Evolutionary conservation across 30 jellyfish, hydroid and myxozoan genomes (phyloP), one percentile per base, ranked within the genome.

Genomic region (Hydractinia echinata): DNA sequence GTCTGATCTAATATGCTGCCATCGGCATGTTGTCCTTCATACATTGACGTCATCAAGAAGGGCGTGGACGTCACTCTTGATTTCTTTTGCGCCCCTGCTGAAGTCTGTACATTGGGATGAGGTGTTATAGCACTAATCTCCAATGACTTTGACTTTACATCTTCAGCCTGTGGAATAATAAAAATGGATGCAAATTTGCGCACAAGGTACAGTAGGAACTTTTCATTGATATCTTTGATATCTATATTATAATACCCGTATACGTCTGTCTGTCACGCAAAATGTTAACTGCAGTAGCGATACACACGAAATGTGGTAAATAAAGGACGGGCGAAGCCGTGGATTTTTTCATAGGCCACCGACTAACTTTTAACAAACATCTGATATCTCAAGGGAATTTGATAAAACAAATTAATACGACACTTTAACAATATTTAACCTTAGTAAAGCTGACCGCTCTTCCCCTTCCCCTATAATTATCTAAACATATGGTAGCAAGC

Each of bases 1-100:
- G 85, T 54, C 55, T 77, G 85, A 77, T 77, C 85, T 76, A 77
- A 77, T 49, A 77, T 77, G 77, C 77, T 54, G 79, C 85, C 85
- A 44, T 76, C 76, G 54, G 51, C 21, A 6, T 19, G 21, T 15
- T 77, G 85, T 19, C 60, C 66, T 54, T 77, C 74, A 77, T 55
- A 54, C 61, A 54, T 55, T 8, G 85, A 77, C 53, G 76, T 76
- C 76, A 66, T 55, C 53, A 77, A 54, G 53, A 77, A 77, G 44
- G 85, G 85, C 56, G 85, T 77, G 15, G 85, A 77, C 15, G 85
- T 77, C 5, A 77, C 79, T 5, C 85, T 11, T 5, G 51, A 9
- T 3, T 20, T 55, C 73, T 77, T 77, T 54, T 77, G 73, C 30
- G 51, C 18, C 44, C 18, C 60, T 10, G 51, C 18, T 56, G 79